Evolutionary conservation across 2,113 vertebrate genomes (phyloP).

Genomic region (Anarhynchus alexandrinus): DNA sequence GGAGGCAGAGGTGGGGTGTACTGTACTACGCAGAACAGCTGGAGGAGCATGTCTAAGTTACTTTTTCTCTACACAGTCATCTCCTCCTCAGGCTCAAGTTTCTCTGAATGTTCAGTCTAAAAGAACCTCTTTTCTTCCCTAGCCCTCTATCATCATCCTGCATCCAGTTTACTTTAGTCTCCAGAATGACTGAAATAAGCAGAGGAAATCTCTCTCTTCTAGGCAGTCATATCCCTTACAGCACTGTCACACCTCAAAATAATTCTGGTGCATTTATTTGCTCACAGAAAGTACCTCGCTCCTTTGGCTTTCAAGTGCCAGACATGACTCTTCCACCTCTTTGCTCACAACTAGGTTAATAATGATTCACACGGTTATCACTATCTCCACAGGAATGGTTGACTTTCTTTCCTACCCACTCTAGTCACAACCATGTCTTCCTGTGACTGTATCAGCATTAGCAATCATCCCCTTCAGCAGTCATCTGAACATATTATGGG

Average conservation of each 20-base stretch:
- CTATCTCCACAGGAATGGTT: not conserved
- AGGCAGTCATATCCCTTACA: not conserved
- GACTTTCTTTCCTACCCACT: not conserved
- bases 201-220: not conserved
- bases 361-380: rapidly evolving
- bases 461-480: not conserved
- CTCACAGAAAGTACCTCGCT: not conserved
- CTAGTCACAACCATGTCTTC: not conserved
- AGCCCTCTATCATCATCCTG: not conserved
- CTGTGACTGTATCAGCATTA: not conserved
- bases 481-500: not conserved
- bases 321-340: not conserved
- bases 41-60: not conserved
- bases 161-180: not conserved
- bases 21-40: not conserved
- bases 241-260: not conserved
- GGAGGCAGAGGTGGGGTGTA: not conserved
- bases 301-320: not conserved
- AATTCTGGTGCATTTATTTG: not conserved
- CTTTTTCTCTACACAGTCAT: not conserved
- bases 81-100: not conserved
- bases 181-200: not conserved
- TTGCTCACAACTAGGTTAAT: not conserved
- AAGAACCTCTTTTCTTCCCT: not conserved
- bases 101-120: not conserved